Evolutionary conservation across 2,113 vertebrate genomes (phyloP).

Genomic region (Hippopotamus amphibius): DNA sequence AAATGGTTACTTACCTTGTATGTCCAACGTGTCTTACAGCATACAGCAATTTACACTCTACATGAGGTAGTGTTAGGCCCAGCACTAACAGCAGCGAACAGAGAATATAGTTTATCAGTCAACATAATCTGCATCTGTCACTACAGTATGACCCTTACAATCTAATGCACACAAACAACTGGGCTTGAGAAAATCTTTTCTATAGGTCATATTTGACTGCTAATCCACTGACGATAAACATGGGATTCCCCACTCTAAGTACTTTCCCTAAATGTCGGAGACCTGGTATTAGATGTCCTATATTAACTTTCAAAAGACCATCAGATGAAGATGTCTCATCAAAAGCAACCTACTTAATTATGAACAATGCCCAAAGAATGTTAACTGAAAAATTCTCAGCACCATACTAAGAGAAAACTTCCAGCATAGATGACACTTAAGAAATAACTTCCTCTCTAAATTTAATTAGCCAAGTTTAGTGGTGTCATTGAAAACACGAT

Average conservation of each 20-base stretch:
- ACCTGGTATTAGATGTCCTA: background rate
- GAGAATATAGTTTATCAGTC: background rate
- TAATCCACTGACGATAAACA: background rate
- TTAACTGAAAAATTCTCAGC: background rate
- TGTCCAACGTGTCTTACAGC: background rate
- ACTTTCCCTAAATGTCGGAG: background rate
- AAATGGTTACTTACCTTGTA: background rate
- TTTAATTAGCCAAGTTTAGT: slow-evolving; percentile 26
- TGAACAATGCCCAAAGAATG: background rate
- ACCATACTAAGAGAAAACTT: slow-evolving; percentile 9
- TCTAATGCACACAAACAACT: background rate
- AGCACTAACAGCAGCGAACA: background rate
- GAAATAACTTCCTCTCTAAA: slow-evolving; percentile 43
- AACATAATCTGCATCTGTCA: background rate
- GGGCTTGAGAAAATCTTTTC: background rate
- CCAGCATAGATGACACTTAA: background rate
- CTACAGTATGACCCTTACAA: background rate
- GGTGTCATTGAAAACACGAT: slow-evolving; percentile 8
- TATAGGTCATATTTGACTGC: background rate
- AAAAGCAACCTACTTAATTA: background rate
- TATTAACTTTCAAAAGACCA: background rate
- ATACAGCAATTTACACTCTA: background rate
- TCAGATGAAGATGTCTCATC: background rate
- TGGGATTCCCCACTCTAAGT: background rate
- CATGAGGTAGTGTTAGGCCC: background rate